Conservation (phyloP, 2,113 vertebrate species). For the Himantopus leucocephalus region DNA sequence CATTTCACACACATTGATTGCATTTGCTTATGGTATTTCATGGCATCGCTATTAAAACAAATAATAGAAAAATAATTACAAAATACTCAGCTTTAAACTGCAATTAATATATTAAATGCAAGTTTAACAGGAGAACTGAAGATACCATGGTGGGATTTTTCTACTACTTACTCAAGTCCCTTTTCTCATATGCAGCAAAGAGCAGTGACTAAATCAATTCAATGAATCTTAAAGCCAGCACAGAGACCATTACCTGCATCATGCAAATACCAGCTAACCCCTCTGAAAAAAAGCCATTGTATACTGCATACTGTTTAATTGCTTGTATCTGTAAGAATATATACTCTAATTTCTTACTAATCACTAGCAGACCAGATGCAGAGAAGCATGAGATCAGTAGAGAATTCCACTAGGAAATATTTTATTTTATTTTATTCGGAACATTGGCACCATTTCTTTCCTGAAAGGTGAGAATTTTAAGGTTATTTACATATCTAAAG, state of each 20-base stretch:
- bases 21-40: neutral
- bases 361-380: neutral
- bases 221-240: neutral
- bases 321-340: neutral
- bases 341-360: neutral
- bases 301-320: neutral
- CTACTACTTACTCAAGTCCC: neutral
- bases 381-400: neutral
- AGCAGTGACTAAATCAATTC: neutral
- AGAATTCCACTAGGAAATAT: neutral
- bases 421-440: neutral
- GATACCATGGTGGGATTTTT: neutral
- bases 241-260: neutral
- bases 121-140: neutral
- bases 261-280: rapidly evolving
- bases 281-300: neutral
- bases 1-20: neutral
- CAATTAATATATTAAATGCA: neutral
- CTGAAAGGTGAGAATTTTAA: neutral
- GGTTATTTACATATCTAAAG: neutral
- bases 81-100: neutral
- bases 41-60: neutral
- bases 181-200: neutral
- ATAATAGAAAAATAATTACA: neutral
- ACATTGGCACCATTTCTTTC: neutral